A percentile compares a stretch with the other conserved stretches of the same genome.
These are phyloP conservation scores for Epirrita christyi DNA, from an alignment of 2,888 invertebrate species.

Conservation along the genomic window DNA sequence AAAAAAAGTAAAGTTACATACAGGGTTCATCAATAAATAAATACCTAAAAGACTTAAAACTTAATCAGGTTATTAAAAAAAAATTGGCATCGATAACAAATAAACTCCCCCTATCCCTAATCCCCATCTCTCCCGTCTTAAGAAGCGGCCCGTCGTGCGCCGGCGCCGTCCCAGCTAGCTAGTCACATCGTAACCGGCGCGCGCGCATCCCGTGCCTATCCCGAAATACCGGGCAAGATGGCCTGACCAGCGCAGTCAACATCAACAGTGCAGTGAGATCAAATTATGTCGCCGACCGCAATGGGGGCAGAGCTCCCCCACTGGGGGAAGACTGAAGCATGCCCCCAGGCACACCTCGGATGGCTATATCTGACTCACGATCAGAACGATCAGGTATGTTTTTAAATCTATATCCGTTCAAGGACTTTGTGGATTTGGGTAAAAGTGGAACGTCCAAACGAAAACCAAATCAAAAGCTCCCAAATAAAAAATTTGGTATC, in stretches of 20 bases:
- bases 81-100: conserved; percentile 25
- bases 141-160: conserved; percentile 56
- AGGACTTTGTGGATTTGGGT: conserved; percentile 30
- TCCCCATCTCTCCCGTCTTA: conserved; percentile 68
- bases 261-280: conserved; percentile 49
- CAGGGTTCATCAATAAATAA: too few species aligned
- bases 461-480: not conserved
- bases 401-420: conserved; percentile 37
- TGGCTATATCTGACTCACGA: conserved; percentile 76
- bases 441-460: conserved; percentile 17
- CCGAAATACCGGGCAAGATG: conserved; percentile 60
- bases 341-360: conserved; percentile 71
- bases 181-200: conserved; percentile 73
- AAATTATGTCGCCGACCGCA: conserved; percentile 76
- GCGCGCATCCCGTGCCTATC: conserved; percentile 72
- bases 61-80: too few species aligned
- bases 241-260: conserved; percentile 60
- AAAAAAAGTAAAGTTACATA: too few species aligned
- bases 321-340: conserved; percentile 73
- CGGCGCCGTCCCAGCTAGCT: conserved; percentile 44
- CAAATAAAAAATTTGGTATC: not conserved
- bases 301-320: conserved; percentile 73
- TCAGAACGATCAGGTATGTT: conserved; percentile 75
- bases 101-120: conserved; percentile 51
- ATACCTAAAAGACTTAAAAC: too few species aligned